Conservation (phyloP, 2,888 invertebrate genomes). For the Drosophila sordidapex region DNA sequence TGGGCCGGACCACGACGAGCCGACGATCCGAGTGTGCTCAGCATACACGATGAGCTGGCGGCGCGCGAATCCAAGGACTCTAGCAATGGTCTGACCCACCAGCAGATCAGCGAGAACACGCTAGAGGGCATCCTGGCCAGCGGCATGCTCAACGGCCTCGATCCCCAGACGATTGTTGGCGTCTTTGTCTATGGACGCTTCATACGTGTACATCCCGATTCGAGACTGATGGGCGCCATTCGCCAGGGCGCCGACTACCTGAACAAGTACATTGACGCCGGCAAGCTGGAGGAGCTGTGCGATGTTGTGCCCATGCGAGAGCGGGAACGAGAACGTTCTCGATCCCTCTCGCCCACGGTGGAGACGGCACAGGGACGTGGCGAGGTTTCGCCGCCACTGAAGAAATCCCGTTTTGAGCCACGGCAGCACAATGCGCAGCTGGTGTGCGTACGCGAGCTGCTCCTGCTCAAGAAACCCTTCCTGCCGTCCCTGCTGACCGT, state of each 20-base stretch:
- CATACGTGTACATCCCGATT: slow-evolving; percentile 91
- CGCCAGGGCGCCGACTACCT: slow-evolving; percentile 91
- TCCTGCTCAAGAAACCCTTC: slow-evolving; percentile 81
- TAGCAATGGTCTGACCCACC: slow-evolving; percentile 86
- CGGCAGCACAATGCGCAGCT: slow-evolving; percentile 84
- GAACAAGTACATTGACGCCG: slow-evolving; percentile 91
- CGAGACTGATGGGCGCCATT: slow-evolving; percentile 91
- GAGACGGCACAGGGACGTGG: slow-evolving; percentile 64
- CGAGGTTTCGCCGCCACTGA: slow-evolving; percentile 77
- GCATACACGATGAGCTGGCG: slow-evolving; percentile 72
- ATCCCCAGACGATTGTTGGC: slow-evolving; percentile 92
- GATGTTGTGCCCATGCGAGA: slow-evolving; percentile 90
- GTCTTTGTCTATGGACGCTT: slow-evolving; percentile 94
- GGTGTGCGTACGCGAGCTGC: slow-evolving; percentile 81
- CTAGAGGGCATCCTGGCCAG: slow-evolving; percentile 88
- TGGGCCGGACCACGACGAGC: slow-evolving; percentile 93
- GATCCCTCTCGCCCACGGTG: slow-evolving; percentile 79
- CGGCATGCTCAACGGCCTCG: slow-evolving; percentile 90
- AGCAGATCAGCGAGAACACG: slow-evolving; percentile 89
- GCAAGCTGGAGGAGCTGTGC: slow-evolving; percentile 92
- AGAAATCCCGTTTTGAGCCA: slow-evolving; percentile 83
- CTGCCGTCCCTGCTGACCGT: slow-evolving; percentile 78
- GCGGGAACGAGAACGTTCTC: slow-evolving; percentile 86
- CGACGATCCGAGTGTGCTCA: slow-evolving; percentile 85
- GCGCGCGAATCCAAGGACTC: slow-evolving; percentile 87